Conservation (phyloP, 2,888 invertebrate species). For the Tyria jacobaeae region DNA sequence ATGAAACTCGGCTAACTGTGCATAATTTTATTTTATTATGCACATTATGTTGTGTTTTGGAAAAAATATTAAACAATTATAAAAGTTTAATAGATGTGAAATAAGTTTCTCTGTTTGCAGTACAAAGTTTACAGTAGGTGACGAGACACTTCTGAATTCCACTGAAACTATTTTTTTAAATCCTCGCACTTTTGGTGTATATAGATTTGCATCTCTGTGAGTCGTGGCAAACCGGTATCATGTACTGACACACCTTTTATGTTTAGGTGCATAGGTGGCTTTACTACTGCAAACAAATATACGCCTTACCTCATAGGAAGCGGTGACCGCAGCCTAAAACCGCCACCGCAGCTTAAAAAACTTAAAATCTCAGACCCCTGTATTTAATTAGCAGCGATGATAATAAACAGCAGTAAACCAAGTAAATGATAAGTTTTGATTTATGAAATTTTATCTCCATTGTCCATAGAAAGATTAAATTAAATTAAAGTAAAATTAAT, state of each 20-base stretch:
- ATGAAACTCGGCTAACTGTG: slow-evolving; percentile 45
- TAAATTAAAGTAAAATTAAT: no score
- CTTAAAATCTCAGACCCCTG: background rate
- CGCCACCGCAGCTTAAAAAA: background rate
- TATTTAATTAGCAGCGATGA: background rate
- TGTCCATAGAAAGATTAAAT: background rate
- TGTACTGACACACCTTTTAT: no score
- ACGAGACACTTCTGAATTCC: no score
- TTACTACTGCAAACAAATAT: background rate
- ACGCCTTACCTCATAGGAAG: background rate
- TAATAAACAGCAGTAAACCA: background rate
- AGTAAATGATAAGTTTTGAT: background rate
- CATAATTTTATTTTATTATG: slow-evolving; percentile 29
- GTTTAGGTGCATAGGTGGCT: no score
- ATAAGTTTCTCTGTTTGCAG: no score
- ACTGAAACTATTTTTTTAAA: no score
- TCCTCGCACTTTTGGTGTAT: no score
- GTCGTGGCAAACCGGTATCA: no score
- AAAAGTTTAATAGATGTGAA: no score
- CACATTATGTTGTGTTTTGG: background rate
- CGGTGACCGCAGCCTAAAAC: background rate
- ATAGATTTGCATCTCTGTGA: background rate
- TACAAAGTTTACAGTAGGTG: no score
- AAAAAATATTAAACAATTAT: slow-evolving; percentile 1
- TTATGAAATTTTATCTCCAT: background rate